Percentiles rank a stretch among this genome's conserved stretches.
phyloP scores from a whole-genome alignment of 2,797 vertebrate genomes.

The Emys orbicularis region DNA sequence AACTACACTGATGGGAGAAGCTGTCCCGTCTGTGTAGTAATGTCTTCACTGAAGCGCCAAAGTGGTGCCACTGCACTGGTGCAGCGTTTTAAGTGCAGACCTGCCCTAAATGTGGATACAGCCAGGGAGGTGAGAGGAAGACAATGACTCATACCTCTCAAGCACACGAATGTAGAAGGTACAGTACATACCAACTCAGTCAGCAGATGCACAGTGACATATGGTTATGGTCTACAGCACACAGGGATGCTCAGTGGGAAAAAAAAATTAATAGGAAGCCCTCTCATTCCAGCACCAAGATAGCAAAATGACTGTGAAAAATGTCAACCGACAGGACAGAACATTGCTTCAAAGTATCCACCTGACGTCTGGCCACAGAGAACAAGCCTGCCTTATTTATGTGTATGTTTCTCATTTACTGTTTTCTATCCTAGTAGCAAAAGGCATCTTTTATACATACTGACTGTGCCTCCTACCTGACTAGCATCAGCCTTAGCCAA shows the following conservation, averaged over 20 bases:
- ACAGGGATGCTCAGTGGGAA: background rate
- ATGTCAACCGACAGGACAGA: too few relatives aligned
- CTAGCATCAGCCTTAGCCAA: background rate
- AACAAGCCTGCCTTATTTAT: background rate
- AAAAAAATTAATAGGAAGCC: background rate
- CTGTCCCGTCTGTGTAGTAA: background rate
- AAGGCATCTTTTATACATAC: background rate
- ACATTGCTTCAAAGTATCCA: background rate
- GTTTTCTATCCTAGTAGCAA: background rate
- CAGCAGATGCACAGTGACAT: background rate
- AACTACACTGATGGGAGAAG: background rate
- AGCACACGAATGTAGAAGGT: accelerated
- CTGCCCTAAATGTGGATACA: background rate
- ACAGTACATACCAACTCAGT: background rate
- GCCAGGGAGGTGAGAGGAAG: background rate
- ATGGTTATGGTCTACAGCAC: too few relatives aligned
- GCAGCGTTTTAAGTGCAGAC: background rate
- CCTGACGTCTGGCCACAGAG: accelerated
- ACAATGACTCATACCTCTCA: accelerated
- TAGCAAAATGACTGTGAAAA: background rate
- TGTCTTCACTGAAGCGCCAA: background rate
- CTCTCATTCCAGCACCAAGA: background rate
- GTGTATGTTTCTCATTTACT: background rate
- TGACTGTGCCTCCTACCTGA: background rate
- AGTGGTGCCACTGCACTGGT: background rate